Percentiles rank a stretch among this genome's conserved stretches.
Conservation (phyloP, 2,797 vertebrate genomes). For the Sebastiscus tertius region DNA sequence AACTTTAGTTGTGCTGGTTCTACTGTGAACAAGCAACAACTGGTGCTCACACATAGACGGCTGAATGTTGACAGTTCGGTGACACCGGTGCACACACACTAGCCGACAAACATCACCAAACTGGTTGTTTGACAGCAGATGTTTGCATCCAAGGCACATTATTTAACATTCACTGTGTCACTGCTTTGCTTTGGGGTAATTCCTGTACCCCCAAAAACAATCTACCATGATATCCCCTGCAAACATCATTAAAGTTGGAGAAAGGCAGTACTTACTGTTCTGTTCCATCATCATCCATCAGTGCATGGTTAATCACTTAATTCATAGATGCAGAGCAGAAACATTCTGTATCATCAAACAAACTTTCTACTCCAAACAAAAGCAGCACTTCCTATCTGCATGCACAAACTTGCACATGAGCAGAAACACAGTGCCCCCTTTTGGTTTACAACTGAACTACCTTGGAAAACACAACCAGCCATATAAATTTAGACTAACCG, state of each 20-base stretch:
- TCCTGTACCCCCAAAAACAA: not conserved
- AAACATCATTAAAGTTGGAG: not conserved
- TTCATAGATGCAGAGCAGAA: not conserved
- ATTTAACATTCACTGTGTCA: not conserved
- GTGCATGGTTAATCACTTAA: not conserved
- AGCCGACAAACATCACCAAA: not conserved
- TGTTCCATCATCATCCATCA: not conserved
- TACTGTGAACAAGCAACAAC: not conserved
- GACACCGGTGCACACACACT: not conserved
- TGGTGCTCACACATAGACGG: not conserved
- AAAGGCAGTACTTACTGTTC: not conserved
- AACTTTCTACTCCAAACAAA: not conserved
- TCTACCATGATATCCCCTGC: not conserved
- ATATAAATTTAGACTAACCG: not conserved
- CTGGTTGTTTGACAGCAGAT: not conserved
- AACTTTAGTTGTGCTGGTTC: not conserved
- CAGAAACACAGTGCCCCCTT: slow-evolving; percentile 1
- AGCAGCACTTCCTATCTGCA: not conserved
- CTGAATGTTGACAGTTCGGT: not conserved
- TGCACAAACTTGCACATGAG: not conserved
- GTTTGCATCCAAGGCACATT: not conserved
- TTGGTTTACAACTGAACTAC: not conserved
- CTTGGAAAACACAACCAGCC: not conserved
- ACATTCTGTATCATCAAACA: not conserved
- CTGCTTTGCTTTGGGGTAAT: not conserved